phyloP scores from a whole-genome alignment of 2,113 vertebrate species.

The Scalopus aquaticus region DNA sequence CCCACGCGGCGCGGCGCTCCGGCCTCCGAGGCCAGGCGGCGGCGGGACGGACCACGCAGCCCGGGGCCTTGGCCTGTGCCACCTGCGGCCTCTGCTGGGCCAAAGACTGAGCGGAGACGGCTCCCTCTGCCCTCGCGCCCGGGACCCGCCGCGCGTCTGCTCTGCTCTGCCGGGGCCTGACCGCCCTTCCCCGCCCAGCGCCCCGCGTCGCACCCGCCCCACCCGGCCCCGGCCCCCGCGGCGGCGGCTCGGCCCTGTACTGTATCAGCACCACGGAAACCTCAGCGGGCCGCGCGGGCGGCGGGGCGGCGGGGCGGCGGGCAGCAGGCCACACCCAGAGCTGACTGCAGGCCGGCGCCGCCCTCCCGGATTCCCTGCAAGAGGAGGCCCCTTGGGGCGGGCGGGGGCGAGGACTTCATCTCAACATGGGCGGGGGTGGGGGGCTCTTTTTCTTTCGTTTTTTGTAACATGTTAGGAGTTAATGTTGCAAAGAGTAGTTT shows the following conservation, averaged over 20 bases:
- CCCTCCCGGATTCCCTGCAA: too few relatives aligned
- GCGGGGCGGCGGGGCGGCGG: too few relatives aligned
- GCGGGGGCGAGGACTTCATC: conserved; percentile 39
- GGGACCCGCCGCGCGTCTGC: too few relatives aligned
- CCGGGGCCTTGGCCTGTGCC: neutral
- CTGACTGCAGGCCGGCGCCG: neutral
- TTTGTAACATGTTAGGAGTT: conserved; percentile 75
- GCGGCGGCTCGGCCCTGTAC: conserved; percentile 45
- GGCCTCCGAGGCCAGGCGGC: too few relatives aligned
- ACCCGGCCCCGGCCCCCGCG: too few relatives aligned
- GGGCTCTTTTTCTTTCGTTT: neutral
- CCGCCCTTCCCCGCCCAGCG: neutral
- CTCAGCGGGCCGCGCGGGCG: too few relatives aligned
- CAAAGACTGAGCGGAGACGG: conserved; percentile 10
- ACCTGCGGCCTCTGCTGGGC: neutral
- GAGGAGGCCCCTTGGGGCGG: too few relatives aligned
- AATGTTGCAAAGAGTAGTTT: conserved; percentile 86
- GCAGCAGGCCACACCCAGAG: conserved; percentile 12
- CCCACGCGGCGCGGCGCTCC: too few relatives aligned
- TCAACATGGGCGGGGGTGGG: conserved; percentile 21
- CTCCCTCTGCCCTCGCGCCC: neutral
- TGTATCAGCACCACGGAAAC: conserved; percentile 68
- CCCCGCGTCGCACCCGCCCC: too few relatives aligned
- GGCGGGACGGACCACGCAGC: too few relatives aligned
- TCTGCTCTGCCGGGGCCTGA: neutral